Conservation (phyloP, 2,888 invertebrate genomes). For the Ornithoptera alexandrae region DNA sequence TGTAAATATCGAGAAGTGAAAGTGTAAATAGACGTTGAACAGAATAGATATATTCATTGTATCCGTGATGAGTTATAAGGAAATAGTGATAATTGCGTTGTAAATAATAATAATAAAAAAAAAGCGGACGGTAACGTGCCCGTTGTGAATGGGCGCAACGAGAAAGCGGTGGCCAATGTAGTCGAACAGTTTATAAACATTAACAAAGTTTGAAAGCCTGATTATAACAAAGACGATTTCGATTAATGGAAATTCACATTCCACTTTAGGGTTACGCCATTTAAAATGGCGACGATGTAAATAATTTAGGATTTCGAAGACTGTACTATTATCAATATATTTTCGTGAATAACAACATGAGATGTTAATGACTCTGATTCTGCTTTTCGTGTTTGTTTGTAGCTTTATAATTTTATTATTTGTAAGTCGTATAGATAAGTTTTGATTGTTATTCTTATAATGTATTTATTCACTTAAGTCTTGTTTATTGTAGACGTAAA, state of each 20-base stretch:
- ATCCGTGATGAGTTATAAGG: conserved; percentile 28
- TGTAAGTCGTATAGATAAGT: neutral
- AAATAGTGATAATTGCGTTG: conserved; percentile 15
- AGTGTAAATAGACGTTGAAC: conserved; percentile 49
- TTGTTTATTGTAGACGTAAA: neutral
- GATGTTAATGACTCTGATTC: conserved; percentile 38
- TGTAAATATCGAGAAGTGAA: conserved; percentile 67
- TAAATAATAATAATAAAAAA: conserved; percentile 37
- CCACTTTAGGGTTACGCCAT: conserved; percentile 50
- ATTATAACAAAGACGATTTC: conserved; percentile 15
- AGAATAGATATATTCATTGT: conserved; percentile 8
- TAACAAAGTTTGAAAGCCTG: conserved; percentile 18
- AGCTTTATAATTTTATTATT: no score
- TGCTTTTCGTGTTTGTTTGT: neutral
- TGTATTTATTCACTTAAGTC: neutral
- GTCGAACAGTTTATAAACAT: conserved; percentile 17
- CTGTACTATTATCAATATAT: conserved; percentile 52
- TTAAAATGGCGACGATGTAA: conserved; percentile 66
- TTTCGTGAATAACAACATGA: conserved; percentile 2
- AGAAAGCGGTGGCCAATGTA: conserved; percentile 25
- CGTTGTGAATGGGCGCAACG: conserved; percentile 45
- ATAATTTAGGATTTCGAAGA: conserved; percentile 76
- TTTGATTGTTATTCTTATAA: neutral
- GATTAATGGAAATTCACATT: conserved; percentile 33
- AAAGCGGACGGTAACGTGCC: conserved; percentile 39